phyloP scores from a whole-genome alignment of 2,797 vertebrate genomes.

The Momotus momota region DNA sequence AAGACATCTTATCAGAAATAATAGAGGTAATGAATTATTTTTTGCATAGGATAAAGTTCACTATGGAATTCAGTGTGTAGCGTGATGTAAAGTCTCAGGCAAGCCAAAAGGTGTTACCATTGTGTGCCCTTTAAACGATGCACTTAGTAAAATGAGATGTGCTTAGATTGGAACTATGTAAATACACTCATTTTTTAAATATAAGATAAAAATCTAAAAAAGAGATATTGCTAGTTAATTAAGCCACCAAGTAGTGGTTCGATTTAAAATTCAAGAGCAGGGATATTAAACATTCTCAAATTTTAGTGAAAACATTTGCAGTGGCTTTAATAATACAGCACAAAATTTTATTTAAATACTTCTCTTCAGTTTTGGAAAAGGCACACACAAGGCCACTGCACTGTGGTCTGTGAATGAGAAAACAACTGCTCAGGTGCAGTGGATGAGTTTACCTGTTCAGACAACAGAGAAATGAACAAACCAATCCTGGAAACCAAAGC shows the following conservation, averaged over 20 bases:
- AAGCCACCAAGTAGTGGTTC: conserved; percentile 27
- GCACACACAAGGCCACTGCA: conserved; percentile 1
- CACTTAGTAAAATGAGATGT: conserved; percentile 17
- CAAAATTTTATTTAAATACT: conserved; percentile 43
- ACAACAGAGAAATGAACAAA: background rate
- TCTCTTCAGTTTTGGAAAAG: conserved; percentile 17
- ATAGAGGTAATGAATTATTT: background rate
- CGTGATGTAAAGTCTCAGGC: conserved; percentile 44
- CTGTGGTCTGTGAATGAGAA: background rate
- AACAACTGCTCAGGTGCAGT: conserved; percentile 3
- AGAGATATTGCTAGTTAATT: conserved; percentile 47
- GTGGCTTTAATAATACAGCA: conserved; percentile 45
- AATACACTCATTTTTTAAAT: conserved; percentile 45
- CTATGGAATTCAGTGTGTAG: background rate
- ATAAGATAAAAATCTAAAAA: conserved; percentile 51
- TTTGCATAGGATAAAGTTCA: conserved; percentile 32
- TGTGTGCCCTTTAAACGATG: conserved; percentile 54
- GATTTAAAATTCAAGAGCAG: conserved; percentile 46
- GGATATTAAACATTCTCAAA: conserved; percentile 51
- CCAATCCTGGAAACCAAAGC: background rate
- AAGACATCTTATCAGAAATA: background rate
- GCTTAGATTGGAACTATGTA: conserved; percentile 52
- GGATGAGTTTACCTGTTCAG: background rate
- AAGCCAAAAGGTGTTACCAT: conserved; percentile 61
- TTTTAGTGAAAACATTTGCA: conserved; percentile 61